Percentiles rank a stretch among this genome's conserved stretches.
These are phyloP conservation scores for Hirtodrosophila cameraria DNA, from an alignment of 2,888 invertebrate species.

Conservation along the genomic window DNA sequence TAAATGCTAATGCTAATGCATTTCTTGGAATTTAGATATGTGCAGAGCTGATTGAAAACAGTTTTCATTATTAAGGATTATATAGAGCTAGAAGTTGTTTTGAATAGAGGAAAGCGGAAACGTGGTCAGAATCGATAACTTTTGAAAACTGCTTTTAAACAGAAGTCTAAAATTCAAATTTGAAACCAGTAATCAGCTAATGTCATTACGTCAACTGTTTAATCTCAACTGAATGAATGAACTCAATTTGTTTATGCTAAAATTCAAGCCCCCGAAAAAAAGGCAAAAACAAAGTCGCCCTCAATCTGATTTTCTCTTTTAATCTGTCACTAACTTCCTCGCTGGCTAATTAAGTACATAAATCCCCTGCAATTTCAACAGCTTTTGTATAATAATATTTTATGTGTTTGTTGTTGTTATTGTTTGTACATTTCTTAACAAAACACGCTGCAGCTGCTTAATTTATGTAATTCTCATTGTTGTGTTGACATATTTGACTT, in stretches of 20 bases:
- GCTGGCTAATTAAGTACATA: constrained; percentile 56
- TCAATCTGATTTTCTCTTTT: constrained; percentile 11
- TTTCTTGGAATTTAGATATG: constrained; percentile 31
- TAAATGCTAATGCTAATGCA: constrained; percentile 7
- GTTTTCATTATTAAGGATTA: no score
- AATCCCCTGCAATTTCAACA: constrained; percentile 50
- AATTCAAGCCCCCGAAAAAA: constrained; percentile 6
- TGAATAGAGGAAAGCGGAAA: no score
- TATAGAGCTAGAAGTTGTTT: no score
- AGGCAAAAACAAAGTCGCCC: constrained; percentile 8
- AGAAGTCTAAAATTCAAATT: no score
- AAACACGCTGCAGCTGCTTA: constrained; percentile 73
- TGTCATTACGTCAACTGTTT: constrained; percentile 1
- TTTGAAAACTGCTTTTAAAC: no score
- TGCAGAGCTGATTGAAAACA: no score
- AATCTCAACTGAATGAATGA: constrained; percentile 11
- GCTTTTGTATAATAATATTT: constrained; percentile 43
- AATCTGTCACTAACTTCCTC: constrained; percentile 21
- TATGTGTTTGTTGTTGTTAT: constrained; percentile 24
- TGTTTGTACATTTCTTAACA: constrained; percentile 43
- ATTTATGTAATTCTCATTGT: constrained; percentile 79
- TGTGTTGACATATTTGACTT: constrained; percentile 67
- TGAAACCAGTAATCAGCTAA: not conserved
- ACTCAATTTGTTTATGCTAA: constrained; percentile 33
- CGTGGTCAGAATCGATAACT: not conserved